A percentile compares a stretch with the other conserved stretches of the same genome.
Evolutionary conservation across 1,140 invertebrate genomes (phyloP).

Genomic region (Melitaea cinxia): DNA sequence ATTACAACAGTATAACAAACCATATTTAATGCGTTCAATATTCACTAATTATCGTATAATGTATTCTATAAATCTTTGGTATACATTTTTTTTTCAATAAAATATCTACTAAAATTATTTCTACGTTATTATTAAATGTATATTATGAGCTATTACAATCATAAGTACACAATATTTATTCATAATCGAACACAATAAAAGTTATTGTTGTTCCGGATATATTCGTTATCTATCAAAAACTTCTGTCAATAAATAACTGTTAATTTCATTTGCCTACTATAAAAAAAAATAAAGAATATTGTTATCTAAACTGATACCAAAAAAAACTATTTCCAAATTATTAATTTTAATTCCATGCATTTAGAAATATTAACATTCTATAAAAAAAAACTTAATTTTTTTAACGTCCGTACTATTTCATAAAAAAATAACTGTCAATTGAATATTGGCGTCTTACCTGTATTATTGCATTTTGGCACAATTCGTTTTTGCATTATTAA

Average conservation of each 20-base stretch:
- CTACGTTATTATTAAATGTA: conserved; percentile 28
- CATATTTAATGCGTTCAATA: conserved; percentile 12
- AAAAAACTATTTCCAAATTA: not conserved
- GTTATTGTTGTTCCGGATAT: not conserved
- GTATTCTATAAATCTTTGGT: conserved; percentile 44
- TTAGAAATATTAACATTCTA: not conserved
- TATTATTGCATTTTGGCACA: conserved; percentile 74
- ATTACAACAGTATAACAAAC: conserved; percentile 24
- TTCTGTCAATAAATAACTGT: conserved; percentile 5
- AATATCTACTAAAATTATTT: conserved; percentile 36
- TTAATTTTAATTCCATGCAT: not conserved
- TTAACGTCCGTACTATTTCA: not conserved
- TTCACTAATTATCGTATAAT: conserved; percentile 24
- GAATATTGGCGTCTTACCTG: conserved; percentile 61
- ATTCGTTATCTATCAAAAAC: conserved; percentile 4
- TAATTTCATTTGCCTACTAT: conserved; percentile 1
- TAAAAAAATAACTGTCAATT: not conserved
- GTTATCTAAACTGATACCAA: not conserved
- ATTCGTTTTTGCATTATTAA: conserved; percentile 39
- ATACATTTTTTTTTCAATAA: conserved; percentile 40
- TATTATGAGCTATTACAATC: conserved; percentile 28
- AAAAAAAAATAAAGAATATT: conserved; percentile 12
- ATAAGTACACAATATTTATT: conserved; percentile 26
- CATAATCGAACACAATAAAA: conserved; percentile 6
- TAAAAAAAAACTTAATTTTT: not conserved